These are phyloP conservation scores for Alentia gelatinosa DNA, from an alignment of 2,888 invertebrate genomes.

Conservation along the genomic window DNA sequence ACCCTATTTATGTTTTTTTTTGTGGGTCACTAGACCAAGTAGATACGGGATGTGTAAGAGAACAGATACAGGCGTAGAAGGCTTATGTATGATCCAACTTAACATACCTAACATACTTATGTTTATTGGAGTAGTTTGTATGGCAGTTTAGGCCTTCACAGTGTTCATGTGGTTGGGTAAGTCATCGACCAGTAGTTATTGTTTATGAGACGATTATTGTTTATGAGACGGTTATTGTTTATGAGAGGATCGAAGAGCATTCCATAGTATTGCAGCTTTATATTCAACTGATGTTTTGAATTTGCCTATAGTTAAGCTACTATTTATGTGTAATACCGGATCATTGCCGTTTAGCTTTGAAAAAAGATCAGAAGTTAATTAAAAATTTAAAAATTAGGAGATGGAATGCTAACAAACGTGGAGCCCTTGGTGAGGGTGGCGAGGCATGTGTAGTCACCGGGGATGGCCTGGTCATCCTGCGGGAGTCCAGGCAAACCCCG, in stretches of 20 bases:
- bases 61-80: no score
- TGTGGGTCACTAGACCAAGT: no score
- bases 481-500: neutral
- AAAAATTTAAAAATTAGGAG: neutral
- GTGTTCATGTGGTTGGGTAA: no score
- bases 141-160: no score
- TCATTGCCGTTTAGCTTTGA: neutral
- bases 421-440: neutral
- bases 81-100: no score
- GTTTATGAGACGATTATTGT: no score
- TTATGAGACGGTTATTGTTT: neutral
- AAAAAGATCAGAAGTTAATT: neutral
- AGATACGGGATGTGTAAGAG: no score
- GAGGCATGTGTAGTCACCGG: neutral
- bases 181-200: no score
- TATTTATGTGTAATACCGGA: neutral
- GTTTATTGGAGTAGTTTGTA: no score
- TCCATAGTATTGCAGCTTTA: neutral
- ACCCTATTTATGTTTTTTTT: no score
- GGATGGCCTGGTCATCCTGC: neutral
- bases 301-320: neutral
- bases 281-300: neutral
- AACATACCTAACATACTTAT: no score
- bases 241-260: neutral
- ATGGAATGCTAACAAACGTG: neutral